A percentile compares a stretch with the other conserved stretches of the same genome.
Evolutionary conservation across 2,113 vertebrate genomes (phyloP).

Genomic region (Nycticebus coucang): DNA sequence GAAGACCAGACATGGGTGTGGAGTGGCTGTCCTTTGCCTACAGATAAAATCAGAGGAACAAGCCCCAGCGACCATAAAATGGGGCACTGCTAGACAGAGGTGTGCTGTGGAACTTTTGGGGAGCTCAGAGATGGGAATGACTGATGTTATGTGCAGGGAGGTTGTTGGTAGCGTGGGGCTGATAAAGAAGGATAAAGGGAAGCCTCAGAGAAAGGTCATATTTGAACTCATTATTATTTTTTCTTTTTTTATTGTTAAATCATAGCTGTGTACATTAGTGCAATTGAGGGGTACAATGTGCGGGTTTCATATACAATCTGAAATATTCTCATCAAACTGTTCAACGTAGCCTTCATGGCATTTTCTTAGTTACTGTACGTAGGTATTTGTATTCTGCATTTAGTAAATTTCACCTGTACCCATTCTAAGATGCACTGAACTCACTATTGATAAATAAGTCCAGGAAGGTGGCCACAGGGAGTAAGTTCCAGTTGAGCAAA

Average conservation of each 20-base stretch:
- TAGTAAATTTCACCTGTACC: too few relatives aligned
- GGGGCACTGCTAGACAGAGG: rapidly evolving
- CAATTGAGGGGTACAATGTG: too few relatives aligned
- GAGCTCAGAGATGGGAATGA: not conserved
- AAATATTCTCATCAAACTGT: too few relatives aligned
- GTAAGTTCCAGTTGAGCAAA: not conserved
- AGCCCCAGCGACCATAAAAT: not conserved
- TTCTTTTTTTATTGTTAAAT: too few relatives aligned
- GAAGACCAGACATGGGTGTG: rapidly evolving
- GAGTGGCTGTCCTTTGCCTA: not conserved
- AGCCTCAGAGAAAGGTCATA: not conserved
- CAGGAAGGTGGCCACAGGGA: not conserved
- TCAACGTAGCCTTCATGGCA: too few relatives aligned
- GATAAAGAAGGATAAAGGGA: not conserved
- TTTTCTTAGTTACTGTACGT: too few relatives aligned
- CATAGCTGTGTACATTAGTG: too few relatives aligned
- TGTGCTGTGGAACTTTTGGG: not conserved
- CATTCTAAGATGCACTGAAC: too few relatives aligned
- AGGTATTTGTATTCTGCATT: too few relatives aligned
- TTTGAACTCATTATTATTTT: not conserved
- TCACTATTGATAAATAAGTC: too few relatives aligned
- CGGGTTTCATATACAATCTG: too few relatives aligned
- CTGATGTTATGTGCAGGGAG: not conserved
- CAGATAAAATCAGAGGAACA: not conserved
- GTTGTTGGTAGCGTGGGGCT: not conserved